A percentile compares a stretch with the other conserved stretches of the same genome.
phyloP scores from a whole-genome alignment of 2,888 invertebrate species.

The Phlogophora meticulosa region DNA sequence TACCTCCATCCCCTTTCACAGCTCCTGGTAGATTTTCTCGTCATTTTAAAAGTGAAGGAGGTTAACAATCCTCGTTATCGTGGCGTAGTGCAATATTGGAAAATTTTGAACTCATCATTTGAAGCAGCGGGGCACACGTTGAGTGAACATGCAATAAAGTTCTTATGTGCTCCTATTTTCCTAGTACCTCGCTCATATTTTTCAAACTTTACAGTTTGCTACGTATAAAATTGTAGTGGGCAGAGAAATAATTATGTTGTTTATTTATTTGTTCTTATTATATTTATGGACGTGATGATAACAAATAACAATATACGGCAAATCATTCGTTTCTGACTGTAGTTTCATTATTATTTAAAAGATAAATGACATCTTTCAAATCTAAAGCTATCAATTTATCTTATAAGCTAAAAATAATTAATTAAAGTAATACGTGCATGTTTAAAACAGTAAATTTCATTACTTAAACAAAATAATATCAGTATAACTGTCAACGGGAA shows the following conservation, averaged over 20 bases:
- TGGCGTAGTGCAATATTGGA: slow-evolving; percentile 34
- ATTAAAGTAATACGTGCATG: no score
- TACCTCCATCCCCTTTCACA: slow-evolving; percentile 6
- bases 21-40: slow-evolving; percentile 31
- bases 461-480: no score
- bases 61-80: slow-evolving; percentile 38
- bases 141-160: slow-evolving; percentile 18
- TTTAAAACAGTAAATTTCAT: no score
- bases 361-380: no score
- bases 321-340: no score
- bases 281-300: no score
- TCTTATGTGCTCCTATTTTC: slow-evolving; percentile 2
- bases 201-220: neutral
- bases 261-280: no score
- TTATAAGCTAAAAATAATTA: no score
- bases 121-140: slow-evolving; percentile 16
- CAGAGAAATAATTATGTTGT: neutral
- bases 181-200: neutral
- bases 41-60: slow-evolving; percentile 25
- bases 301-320: no score
- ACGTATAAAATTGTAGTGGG: neutral
- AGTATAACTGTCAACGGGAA: no score
- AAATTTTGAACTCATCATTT: slow-evolving; percentile 35
- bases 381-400: no score
- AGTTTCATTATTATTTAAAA: no score